phyloP scores from a whole-genome alignment of 2,797 vertebrate genomes.

The Pterois miles region DNA sequence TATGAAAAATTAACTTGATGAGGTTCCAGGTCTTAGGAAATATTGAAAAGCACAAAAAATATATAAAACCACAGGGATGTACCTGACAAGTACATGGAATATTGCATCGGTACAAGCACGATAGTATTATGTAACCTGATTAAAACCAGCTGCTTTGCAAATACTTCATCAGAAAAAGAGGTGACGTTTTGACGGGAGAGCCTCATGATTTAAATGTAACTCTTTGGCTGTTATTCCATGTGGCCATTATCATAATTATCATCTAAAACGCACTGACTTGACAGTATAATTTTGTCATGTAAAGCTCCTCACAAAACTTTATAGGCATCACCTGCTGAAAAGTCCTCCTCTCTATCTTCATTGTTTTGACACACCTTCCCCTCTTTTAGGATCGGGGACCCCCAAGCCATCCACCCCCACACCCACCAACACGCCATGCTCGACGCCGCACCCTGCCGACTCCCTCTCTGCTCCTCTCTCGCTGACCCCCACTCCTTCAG shows the following conservation, averaged over 20 bases:
- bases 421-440: slow-evolving; percentile 95
- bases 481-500: slow-evolving; percentile 88
- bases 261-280: background rate
- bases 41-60: background rate
- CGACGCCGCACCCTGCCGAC: slow-evolving; percentile 92
- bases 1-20: slow-evolving; percentile 24
- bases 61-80: background rate
- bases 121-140: background rate
- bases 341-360: background rate
- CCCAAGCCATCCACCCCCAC: slow-evolving; percentile 98
- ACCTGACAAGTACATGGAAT: background rate
- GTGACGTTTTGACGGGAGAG: background rate
- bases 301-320: background rate
- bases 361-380: slow-evolving; percentile 23
- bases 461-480: slow-evolving; percentile 88
- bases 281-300: background rate
- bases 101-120: slow-evolving; percentile 3
- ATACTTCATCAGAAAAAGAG: background rate
- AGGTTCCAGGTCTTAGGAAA: slow-evolving; percentile 25
- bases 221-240: background rate
- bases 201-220: background rate
- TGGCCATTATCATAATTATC: background rate
- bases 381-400: slow-evolving; percentile 93
- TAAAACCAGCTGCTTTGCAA: slow-evolving; percentile 20
- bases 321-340: background rate